Evolutionary conservation across 2,113 vertebrate species (phyloP), one percentile per base, ranked within the genome.

Genomic region (Verasper variegatus): DNA sequence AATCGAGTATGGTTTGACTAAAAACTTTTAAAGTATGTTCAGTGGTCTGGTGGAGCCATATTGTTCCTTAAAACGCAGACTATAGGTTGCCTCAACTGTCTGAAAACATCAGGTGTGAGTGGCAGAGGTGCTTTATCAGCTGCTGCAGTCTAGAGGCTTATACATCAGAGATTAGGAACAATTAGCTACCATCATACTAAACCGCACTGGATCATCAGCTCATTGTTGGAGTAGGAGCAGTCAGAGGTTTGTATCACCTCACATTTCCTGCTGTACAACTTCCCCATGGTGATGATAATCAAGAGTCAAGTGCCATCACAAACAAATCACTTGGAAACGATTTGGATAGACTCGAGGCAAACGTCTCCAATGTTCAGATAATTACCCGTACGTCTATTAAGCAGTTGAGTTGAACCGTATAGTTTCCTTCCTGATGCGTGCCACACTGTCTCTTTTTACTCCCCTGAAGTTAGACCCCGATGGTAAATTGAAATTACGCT

Each of bases 401-500:
- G 2, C 14, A 52, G 20, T 4, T 3, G 51, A 56, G 54, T 5
- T 65, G 47, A 86, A 78, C 62, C 40, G 40, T 72, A 81, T 61
- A 35, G 64, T 47, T 74, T 73, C 47, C 76, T 76, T 83, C 66
- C 66, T 59, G 67, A 35, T 78, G 69, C 40, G 10, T 9, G 37
- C 60, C 65, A 57, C 52, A 31, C 40, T 20, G 57, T 71, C 64
- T 83, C 37, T 14, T 47, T 51, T 79, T 80, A 64, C 65, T 69
- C 21, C 74, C 85, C 77, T 72, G 17, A 58, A 78, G 77, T 85
- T 60, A 82, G 59, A 27, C 68, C 17, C 42, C 83, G 82, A 72
- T 89, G 78, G 74, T 88, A 77, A 83, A 89, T 83, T 65, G 20
- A 84, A 90, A 91, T 89, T 89, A 92, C 5, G 69, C 51, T 83